A percentile compares a stretch with the other conserved stretches of the same genome.
Conservation (phyloP, 1,140 invertebrate genomes). For the Apis florea region DNA sequence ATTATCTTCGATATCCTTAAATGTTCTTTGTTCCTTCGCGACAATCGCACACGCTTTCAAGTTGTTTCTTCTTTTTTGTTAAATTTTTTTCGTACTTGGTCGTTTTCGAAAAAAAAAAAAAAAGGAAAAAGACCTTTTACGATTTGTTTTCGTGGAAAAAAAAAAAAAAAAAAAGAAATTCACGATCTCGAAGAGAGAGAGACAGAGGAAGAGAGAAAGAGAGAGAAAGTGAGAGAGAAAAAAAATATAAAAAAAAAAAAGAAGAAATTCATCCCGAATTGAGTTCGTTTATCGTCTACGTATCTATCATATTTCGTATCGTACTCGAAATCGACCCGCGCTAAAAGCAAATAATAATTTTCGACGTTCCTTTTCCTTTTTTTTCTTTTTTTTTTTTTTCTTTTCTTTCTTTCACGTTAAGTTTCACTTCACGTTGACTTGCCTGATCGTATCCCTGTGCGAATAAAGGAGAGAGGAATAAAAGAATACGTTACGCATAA, state of each 20-base stretch:
- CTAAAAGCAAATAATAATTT: not conserved
- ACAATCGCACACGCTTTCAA: constrained; percentile 15
- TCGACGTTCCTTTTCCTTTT: not conserved
- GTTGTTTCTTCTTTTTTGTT: not conserved
- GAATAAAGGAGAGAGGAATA: not conserved
- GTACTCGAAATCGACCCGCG: not conserved
- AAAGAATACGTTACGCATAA: too few relatives aligned
- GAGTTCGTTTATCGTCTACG: not conserved
- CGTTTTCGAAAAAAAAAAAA: not conserved
- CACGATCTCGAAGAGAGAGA: not conserved
- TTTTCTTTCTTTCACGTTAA: not conserved
- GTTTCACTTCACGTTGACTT: constrained; percentile 7
- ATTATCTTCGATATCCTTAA: not conserved
- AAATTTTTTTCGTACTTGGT: constrained; percentile 1
- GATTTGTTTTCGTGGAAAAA: too few relatives aligned
- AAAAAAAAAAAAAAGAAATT: too few relatives aligned
- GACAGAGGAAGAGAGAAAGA: too few relatives aligned
- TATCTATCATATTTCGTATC: not conserved
- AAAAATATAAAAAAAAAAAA: too few relatives aligned
- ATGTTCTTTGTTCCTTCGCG: not conserved
- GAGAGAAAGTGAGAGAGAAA: fast-evolving
- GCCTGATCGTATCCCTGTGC: constrained; percentile 44
- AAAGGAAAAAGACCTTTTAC: too few relatives aligned
- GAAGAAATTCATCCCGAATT: not conserved
- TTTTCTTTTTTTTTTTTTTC: too few relatives aligned